These are phyloP conservation scores for Pygocentrus nattereri DNA, from an alignment of 2,797 vertebrate genomes.

Conservation along the genomic window DNA sequence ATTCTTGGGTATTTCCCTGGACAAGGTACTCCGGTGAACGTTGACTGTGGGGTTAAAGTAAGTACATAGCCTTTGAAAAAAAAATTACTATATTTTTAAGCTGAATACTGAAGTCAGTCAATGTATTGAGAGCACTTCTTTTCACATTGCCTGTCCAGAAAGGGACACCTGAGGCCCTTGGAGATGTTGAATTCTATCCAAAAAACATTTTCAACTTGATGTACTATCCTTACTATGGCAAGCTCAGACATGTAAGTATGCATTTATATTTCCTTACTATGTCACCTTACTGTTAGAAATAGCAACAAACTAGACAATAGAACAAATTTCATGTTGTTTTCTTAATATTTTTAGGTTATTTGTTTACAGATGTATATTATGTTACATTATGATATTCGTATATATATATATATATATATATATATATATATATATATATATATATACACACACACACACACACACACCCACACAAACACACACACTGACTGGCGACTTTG, in stretches of 20 bases:
- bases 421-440: too few relatives aligned
- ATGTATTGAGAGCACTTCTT: background rate
- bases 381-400: too few relatives aligned
- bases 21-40: constrained; percentile 87
- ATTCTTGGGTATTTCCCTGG: constrained; percentile 95
- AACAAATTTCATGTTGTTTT: too few relatives aligned
- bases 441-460: too few relatives aligned
- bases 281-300: background rate
- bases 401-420: too few relatives aligned
- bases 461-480: too few relatives aligned
- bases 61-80: constrained; percentile 13
- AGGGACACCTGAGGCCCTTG: constrained; percentile 85
- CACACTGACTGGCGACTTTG: too few relatives aligned
- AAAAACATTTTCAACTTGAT: constrained; percentile 88
- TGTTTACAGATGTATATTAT: too few relatives aligned
- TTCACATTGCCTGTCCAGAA: constrained; percentile 74
- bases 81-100: too few relatives aligned
- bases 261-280: background rate
- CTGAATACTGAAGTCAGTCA: background rate
- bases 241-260: constrained; percentile 91
- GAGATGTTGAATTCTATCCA: constrained; percentile 88
- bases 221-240: constrained; percentile 98
- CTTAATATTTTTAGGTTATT: too few relatives aligned
- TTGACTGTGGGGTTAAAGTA: constrained; percentile 92
- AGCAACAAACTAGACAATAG: background rate